These are phyloP conservation scores for Cyclura pinguis DNA, from an alignment of 2,797 vertebrate species.

Conservation along the genomic window DNA sequence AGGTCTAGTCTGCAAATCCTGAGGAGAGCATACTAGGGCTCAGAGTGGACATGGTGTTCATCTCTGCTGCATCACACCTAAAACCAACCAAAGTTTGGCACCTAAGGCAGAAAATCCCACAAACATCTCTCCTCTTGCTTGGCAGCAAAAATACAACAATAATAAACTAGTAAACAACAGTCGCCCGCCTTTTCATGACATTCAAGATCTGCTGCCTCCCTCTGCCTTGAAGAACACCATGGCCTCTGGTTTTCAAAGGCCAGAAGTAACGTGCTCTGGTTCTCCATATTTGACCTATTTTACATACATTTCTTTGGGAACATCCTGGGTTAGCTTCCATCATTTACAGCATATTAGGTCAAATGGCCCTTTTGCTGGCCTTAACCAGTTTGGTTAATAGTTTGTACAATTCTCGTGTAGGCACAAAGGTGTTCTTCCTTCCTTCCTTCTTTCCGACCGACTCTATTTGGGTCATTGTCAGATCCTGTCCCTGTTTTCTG, in stretches of 20 bases:
- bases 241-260: not conserved
- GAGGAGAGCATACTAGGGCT: no score
- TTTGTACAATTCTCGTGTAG: not conserved
- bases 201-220: not conserved
- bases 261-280: not conserved
- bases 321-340: not conserved
- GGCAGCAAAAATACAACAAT: not conserved
- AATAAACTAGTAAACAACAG: not conserved
- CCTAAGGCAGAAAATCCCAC: not conserved
- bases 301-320: constrained; percentile 1
- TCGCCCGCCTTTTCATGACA: not conserved
- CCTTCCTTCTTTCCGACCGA: constrained; percentile 65
- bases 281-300: not conserved
- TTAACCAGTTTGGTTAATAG: not conserved
- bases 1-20: not conserved
- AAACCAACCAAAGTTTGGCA: no score
- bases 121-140: not conserved
- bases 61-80: no score
- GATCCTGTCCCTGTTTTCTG: constrained; percentile 54
- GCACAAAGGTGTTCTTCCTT: constrained; percentile 32
- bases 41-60: no score
- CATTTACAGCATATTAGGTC: not conserved
- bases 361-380: not conserved
- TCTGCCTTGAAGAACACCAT: not conserved
- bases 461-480: not conserved